A percentile compares a stretch with the other conserved stretches of the same genome.
Conservation (phyloP, 2,888 invertebrate genomes). For the Strigamia maritima region DNA sequence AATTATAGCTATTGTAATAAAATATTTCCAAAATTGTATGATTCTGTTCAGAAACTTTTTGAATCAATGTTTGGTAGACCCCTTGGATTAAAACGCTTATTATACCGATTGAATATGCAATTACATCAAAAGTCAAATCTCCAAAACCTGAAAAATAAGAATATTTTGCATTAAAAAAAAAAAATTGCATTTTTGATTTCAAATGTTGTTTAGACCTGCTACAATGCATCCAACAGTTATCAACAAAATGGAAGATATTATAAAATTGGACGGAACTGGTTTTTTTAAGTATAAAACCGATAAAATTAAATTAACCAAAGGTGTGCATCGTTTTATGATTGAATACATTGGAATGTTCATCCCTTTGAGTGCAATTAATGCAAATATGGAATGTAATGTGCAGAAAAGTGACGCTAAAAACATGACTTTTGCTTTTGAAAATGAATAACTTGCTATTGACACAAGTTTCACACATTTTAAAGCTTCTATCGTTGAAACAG, state of each 20-base stretch:
- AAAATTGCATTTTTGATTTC: not conserved
- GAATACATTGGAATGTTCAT: conserved; percentile 59
- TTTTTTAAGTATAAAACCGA: conserved; percentile 52
- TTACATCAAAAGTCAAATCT: conserved; percentile 51
- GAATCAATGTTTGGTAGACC: conserved; percentile 54
- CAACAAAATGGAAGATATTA: conserved; percentile 49
- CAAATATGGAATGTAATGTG: conserved; percentile 54
- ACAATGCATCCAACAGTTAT: conserved; percentile 54
- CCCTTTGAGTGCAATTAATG: conserved; percentile 56
- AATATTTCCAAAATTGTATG: conserved; percentile 51
- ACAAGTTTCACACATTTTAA: conserved; percentile 46
- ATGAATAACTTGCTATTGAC: conserved; percentile 51
- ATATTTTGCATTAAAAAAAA: not conserved
- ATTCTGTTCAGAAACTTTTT: conserved; percentile 49
- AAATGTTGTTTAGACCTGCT: conserved; percentile 49
- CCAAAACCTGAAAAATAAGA: conserved; percentile 51
- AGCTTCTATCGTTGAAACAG: conserved; percentile 52
- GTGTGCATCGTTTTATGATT: conserved; percentile 56
- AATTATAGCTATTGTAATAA: conserved; percentile 53
- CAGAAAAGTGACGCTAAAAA: conserved; percentile 55
- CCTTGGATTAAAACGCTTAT: conserved; percentile 54
- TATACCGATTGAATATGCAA: conserved; percentile 52
- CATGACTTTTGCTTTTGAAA: conserved; percentile 53
- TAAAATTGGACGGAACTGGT: conserved; percentile 47
- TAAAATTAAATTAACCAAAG: conserved; percentile 53